These are phyloP conservation scores for Premnoplex brunnescens DNA, from an alignment of 2,797 vertebrate genomes.

Conservation along the genomic window DNA sequence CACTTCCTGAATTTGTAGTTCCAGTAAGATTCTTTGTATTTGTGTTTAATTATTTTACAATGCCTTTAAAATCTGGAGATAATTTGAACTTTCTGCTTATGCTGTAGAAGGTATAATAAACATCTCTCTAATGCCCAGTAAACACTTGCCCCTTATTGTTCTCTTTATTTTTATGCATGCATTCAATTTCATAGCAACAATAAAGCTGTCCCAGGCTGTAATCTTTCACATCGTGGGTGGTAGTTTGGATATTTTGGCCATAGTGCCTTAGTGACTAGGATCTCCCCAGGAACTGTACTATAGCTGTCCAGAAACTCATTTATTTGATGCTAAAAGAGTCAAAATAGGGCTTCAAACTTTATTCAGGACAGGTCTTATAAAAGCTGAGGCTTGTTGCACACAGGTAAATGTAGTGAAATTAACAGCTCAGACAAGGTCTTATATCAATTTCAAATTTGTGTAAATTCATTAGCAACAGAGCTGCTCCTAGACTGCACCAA, in stretches of 20 bases:
- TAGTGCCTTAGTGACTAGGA: background rate
- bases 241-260: slow-evolving; percentile 14
- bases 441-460: background rate
- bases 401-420: background rate
- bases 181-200: slow-evolving; percentile 68
- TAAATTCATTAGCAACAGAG: background rate
- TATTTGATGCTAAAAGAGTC: background rate
- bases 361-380: background rate
- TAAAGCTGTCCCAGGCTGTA: slow-evolving; percentile 57
- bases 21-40: slow-evolving; percentile 39
- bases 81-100: slow-evolving; percentile 61
- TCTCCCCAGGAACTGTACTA: background rate
- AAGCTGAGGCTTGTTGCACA: background rate
- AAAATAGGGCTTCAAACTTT: background rate
- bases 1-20: slow-evolving; percentile 45
- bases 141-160: slow-evolving; percentile 50
- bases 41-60: slow-evolving; percentile 57
- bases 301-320: slow-evolving; percentile 1
- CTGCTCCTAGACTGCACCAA: background rate
- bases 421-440: background rate
- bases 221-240: slow-evolving; percentile 60
- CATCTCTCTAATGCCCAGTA: slow-evolving; percentile 54
- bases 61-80: slow-evolving; percentile 65
- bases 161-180: slow-evolving; percentile 65
- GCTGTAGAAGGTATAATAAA: slow-evolving; percentile 62